These are phyloP conservation scores for Lobophora halterata DNA, from an alignment of 2,888 invertebrate species.

Conservation along the genomic window DNA sequence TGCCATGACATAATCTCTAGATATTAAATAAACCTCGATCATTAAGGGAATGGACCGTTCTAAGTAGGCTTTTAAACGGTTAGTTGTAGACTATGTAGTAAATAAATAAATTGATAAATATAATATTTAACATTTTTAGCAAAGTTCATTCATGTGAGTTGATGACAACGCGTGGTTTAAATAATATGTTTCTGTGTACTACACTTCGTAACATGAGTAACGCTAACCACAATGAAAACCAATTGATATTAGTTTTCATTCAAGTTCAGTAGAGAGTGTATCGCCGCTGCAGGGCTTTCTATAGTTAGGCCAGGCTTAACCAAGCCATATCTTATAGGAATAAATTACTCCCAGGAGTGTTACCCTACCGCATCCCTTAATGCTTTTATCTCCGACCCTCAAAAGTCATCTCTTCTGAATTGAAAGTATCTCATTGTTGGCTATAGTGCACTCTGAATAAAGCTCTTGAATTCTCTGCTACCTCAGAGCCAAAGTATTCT, in stretches of 20 bases:
- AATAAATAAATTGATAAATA: too few relatives aligned
- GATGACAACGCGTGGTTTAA: too few relatives aligned
- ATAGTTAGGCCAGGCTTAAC: conserved; percentile 18
- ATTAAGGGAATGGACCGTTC: conserved; percentile 7
- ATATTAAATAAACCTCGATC: conserved; percentile 11
- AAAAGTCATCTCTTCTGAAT: conserved; percentile 14
- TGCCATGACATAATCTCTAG: conserved; percentile 19
- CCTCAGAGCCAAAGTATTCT: too few relatives aligned
- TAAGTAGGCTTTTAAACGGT: background rate
- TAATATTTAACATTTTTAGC: too few relatives aligned
- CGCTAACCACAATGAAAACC: conserved; percentile 29
- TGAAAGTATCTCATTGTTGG: conserved; percentile 8
- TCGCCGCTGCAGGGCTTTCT: conserved; percentile 3
- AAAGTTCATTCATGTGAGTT: too few relatives aligned
- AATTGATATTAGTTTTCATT: conserved; percentile 39
- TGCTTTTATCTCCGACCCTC: conserved; percentile 18
- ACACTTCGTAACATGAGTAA: conserved; percentile 31
- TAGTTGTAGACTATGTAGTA: conserved; percentile 1
- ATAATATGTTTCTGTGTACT: too few relatives aligned
- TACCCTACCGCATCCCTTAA: conserved; percentile 14
- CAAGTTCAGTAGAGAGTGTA: conserved; percentile 20
- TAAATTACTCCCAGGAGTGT: conserved; percentile 25
- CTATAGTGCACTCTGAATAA: background rate
- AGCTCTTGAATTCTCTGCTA: too few relatives aligned
- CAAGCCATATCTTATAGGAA: conserved; percentile 22